Percentiles rank a stretch among this genome's conserved stretches.
Evolutionary conservation across 2,888 invertebrate species (phyloP).

Genomic region (Muscina levida): DNA sequence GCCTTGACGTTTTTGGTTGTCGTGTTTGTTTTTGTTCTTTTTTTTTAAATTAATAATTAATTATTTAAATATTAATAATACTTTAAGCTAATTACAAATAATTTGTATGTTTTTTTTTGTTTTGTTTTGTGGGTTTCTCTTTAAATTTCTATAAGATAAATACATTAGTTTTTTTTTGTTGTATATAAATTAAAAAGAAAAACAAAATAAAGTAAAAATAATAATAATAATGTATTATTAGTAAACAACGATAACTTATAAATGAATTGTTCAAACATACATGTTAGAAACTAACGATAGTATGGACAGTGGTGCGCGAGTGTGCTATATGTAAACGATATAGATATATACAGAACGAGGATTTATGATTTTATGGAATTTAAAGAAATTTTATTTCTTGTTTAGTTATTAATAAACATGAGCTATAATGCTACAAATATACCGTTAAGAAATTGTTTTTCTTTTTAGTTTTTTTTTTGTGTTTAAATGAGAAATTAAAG

Average conservation of each 20-base stretch:
- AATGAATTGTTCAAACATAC: constrained; percentile 10
- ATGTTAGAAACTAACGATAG: too few relatives aligned
- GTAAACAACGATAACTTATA: constrained; percentile 30
- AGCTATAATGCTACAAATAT: too few relatives aligned
- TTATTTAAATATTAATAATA: constrained; percentile 61
- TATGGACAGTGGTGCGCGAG: too few relatives aligned
- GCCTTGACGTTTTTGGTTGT: constrained; percentile 53
- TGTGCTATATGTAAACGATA: too few relatives aligned
- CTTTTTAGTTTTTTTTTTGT: constrained; percentile 11
- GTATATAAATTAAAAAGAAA: constrained; percentile 7
- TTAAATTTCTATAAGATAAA: constrained; percentile 34
- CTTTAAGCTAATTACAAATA: constrained; percentile 63
- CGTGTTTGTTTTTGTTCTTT: neutral
- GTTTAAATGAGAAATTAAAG: constrained; percentile 10
- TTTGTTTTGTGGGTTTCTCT: constrained; percentile 14
- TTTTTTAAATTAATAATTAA: constrained; percentile 33
- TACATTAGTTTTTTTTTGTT: constrained; percentile 8
- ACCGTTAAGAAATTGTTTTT: too few relatives aligned
- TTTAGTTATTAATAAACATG: constrained; percentile 21
- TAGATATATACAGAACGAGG: constrained; percentile 21
- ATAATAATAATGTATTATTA: constrained; percentile 18
- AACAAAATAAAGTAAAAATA: neutral
- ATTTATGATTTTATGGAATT: constrained; percentile 16
- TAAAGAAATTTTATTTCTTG: constrained; percentile 59
- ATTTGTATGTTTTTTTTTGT: constrained; percentile 40